Evolutionary conservation across 2,888 invertebrate genomes (phyloP).

Genomic region (Calliphora vomitoria): DNA sequence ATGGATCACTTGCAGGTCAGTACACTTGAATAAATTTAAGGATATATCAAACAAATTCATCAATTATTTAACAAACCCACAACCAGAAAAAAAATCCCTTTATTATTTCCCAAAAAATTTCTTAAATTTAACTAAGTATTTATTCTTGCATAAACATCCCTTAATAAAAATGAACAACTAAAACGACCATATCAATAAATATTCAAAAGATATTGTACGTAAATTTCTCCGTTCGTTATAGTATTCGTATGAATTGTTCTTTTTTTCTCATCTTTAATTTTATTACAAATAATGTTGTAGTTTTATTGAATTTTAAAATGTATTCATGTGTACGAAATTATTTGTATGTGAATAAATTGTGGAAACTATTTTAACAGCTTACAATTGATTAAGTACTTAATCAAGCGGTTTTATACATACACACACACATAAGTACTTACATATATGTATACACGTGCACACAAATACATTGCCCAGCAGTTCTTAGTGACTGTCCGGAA

Average conservation of each 20-base stretch:
- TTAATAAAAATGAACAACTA: background rate
- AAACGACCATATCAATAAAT: constrained; percentile 17
- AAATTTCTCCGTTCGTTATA: background rate
- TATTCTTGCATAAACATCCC: constrained; percentile 2
- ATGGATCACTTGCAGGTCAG: background rate
- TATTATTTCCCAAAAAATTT: background rate
- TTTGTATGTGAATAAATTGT: constrained; percentile 64
- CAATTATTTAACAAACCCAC: constrained; percentile 6
- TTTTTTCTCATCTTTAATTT: constrained; percentile 1
- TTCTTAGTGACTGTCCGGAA: too few species aligned
- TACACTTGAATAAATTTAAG: constrained; percentile 13
- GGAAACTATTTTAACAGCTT: constrained; percentile 71
- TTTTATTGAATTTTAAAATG: constrained; percentile 59
- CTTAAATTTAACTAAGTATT: constrained; percentile 1
- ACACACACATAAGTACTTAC: background rate
- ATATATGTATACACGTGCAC: background rate
- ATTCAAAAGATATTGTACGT: constrained; percentile 3
- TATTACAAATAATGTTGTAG: constrained; percentile 31
- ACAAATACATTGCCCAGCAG: background rate
- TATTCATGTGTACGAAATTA: constrained; percentile 59
- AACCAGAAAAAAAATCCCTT: background rate
- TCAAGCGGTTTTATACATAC: constrained; percentile 56
- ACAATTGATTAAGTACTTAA: constrained; percentile 70
- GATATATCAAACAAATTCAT: background rate
- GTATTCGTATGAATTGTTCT: constrained; percentile 15